Percentiles rank a stretch among this genome's conserved stretches.
Evolutionary conservation across 2,888 invertebrate genomes (phyloP).

Genomic region (Tenodera sinensis): DNA sequence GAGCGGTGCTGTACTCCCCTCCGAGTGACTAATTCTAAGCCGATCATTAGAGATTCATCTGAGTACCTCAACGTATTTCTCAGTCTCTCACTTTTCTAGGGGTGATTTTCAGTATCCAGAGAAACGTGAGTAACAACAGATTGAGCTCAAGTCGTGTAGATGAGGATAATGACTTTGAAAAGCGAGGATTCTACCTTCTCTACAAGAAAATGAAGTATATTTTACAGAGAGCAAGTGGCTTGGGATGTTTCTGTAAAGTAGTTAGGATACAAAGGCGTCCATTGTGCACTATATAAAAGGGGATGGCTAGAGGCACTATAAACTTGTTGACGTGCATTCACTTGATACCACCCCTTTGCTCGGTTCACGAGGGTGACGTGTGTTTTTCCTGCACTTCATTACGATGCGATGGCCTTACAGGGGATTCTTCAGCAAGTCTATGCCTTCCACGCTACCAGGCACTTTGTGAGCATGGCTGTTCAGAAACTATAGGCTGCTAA

Average conservation of each 20-base stretch:
- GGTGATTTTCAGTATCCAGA: too few relatives aligned
- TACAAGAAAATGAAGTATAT: neutral
- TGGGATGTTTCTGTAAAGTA: neutral
- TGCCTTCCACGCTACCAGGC: too few relatives aligned
- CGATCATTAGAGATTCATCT: too few relatives aligned
- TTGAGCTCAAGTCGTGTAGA: neutral
- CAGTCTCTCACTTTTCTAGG: too few relatives aligned
- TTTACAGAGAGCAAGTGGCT: neutral
- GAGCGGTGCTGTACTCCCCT: too few relatives aligned
- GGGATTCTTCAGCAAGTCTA: neutral
- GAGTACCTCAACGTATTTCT: too few relatives aligned
- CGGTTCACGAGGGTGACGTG: neutral
- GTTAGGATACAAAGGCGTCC: neutral
- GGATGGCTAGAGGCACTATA: neutral
- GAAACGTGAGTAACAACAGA: too few relatives aligned
- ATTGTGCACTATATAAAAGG: neutral
- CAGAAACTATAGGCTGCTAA: too few relatives aligned
- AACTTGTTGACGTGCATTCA: neutral
- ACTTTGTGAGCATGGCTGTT: too few relatives aligned
- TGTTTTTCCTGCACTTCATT: neutral
- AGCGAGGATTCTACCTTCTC: neutral
- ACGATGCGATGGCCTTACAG: neutral
- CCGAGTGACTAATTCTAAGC: too few relatives aligned
- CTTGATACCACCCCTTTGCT: neutral
- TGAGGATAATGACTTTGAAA: neutral